Percentiles rank a stretch among this genome's conserved stretches.
phyloP scores from a whole-genome alignment of 1,140 invertebrate species.

The Saccostrea cuccullata region DNA sequence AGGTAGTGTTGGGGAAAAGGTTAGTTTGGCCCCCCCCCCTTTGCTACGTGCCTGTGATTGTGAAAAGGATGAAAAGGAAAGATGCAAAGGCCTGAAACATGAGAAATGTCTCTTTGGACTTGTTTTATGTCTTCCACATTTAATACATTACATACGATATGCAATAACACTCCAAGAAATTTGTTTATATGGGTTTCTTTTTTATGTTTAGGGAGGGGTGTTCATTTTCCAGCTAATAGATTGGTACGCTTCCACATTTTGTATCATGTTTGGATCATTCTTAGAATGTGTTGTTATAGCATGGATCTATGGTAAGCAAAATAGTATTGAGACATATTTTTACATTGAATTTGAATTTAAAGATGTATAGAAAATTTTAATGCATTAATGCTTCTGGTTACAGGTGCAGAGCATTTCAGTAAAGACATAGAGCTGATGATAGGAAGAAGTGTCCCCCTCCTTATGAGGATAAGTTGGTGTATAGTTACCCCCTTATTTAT shows the following conservation, averaged over 20 bases:
- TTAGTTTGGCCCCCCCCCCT: too few species aligned
- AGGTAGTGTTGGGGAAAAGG: too few species aligned
- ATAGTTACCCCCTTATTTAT: slow-evolving; percentile 56
- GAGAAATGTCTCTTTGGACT: too few species aligned
- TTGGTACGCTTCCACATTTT: slow-evolving; percentile 90
- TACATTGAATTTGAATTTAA: not conserved
- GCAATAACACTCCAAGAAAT: too few species aligned
- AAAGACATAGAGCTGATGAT: slow-evolving; percentile 64
- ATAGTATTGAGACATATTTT: not conserved
- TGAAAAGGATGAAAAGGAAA: too few species aligned
- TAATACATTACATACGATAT: too few species aligned
- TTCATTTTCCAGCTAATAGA: slow-evolving; percentile 90
- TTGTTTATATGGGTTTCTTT: not conserved
- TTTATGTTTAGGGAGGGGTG: slow-evolving; percentile 82
- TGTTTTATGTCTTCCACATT: too few species aligned
- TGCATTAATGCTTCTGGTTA: not conserved
- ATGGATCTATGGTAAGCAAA: slow-evolving; percentile 68
- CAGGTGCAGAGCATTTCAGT: slow-evolving; percentile 60
- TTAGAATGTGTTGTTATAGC: slow-evolving; percentile 77
- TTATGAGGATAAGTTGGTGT: slow-evolving; percentile 55
- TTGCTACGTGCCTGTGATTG: too few species aligned
- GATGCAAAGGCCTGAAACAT: too few species aligned
- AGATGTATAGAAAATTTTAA: not conserved
- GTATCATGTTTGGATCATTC: slow-evolving; percentile 87
- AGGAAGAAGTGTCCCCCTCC: slow-evolving; percentile 46